Evolutionary conservation across 2,888 invertebrate genomes (phyloP), one percentile per base, ranked within the genome.

Genomic region (Torymus aiolomorphi): DNA sequence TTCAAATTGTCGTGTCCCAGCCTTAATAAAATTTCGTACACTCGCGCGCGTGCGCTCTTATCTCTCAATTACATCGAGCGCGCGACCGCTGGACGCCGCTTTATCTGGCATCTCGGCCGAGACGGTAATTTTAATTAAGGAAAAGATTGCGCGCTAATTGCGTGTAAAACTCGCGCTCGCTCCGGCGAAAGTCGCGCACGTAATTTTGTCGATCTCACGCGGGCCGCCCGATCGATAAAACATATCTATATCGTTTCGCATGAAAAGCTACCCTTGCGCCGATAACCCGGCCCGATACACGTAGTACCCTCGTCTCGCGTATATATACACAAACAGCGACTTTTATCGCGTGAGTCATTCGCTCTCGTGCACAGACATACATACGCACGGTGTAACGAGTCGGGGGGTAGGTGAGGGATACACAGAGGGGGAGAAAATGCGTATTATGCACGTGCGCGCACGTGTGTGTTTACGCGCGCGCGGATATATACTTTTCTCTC

Each of bases 111-210:
- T 69, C 63, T 5, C 42, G 5, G 71, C 51, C 78, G 78, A 54
- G 67, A 78, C 80, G 57, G 66, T 80, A 80, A 80, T 80, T 80
- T 80, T 80, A 80, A 80, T 80, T 80, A 80, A 78, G 77, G 74
- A 54, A 78, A 77, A 78, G 80, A 80, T 77, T 74, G 81, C 78
- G 67, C 75, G 78, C 76, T 81, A 81, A 81, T 81, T 81, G 72
- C 81, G 67, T 72, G 78, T 76, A 78, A 74, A 74, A 65, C 74
- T 65, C 42, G 52, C 1, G n/a, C 31, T 20, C 66, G 56, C 18
- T 1, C 14, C 0, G 13, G 10, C 56, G 5, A 31, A 59, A 67
- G 24, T 20, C n/a, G 20, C 65, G 18, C 13, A 24, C 69, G 42
- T 62, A 76, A 65, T 71, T 71, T 56, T 57, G 20, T 56, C 56